Evolutionary conservation across 2,888 invertebrate genomes (phyloP), one percentile per base, ranked within the genome.

Genomic region (Pasiphila rectangulata): DNA sequence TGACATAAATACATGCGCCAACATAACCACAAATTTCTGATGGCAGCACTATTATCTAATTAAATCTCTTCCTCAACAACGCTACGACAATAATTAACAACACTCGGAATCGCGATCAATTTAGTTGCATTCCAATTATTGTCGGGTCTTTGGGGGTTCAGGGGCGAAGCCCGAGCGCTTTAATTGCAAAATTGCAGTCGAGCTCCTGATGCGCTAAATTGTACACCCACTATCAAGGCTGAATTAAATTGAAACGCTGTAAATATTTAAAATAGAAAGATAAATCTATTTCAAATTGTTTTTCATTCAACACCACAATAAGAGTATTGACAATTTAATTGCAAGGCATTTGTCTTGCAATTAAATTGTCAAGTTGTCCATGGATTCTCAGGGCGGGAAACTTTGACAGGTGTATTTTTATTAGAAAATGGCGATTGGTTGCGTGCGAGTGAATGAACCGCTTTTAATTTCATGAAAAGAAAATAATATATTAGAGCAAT

Each of bases 61-160:
- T 52, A 48, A 53, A 51, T 46, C 46, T 45, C 38, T 43, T 50
- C 43, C 43, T 47, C 52, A 54, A 62, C 61, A 63, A 62, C 56
- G 52, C 52, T 43, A 45, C 34, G 54, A 56, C 62, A 58, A 64
- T 63, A 63, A 67, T 66, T 67, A 59, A 50, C 60, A 59, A 57
- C 64, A 59, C 54, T 63, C 62, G 61, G 59, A 66, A 64, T 61
- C 52, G 66, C 60, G 53, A 64, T 68, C 67, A 62, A 59, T 61
- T 60, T 51, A 45, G 54, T 52, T 59, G 57, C 59, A 57, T 59
- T 53, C 48, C 54, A 66, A 64, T 66, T 66, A 68, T 64, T 59
- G 63, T 54, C 58, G 48, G 51, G 48, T 57, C 58, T 59, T 59
- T 43, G 41, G 54, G 46, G 58, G 49, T 43, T 54, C 38, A 24